These are phyloP conservation scores for Pristionchus mayeri DNA, from an alignment of 2,888 invertebrate genomes.

Conservation along the genomic window DNA sequence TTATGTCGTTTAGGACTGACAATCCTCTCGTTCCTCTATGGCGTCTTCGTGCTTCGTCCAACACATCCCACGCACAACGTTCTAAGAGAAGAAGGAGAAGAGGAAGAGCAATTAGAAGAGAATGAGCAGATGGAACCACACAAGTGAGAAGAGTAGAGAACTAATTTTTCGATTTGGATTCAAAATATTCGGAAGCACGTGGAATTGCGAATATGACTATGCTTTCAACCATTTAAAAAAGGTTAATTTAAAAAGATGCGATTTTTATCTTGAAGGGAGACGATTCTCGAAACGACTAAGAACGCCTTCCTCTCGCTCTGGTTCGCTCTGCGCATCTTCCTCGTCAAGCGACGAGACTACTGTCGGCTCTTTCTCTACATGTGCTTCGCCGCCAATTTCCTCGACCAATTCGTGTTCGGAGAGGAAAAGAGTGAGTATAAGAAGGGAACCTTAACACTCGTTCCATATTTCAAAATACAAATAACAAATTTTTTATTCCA, in stretches of 20 bases:
- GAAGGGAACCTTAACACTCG: too few relatives aligned
- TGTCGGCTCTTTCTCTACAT: constrained; percentile 64
- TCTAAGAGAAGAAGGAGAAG: constrained; percentile 1
- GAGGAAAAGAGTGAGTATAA: constrained; percentile 67
- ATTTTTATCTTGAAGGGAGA: background rate
- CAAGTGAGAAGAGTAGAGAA: background rate
- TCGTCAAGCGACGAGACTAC: background rate
- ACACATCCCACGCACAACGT: constrained; percentile 8
- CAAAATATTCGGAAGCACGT: background rate
- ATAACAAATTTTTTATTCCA: too few relatives aligned
- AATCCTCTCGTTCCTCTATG: background rate
- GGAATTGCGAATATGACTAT: too few relatives aligned
- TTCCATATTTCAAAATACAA: too few relatives aligned
- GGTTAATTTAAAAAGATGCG: too few relatives aligned
- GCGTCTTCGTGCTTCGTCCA: background rate
- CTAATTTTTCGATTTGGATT: background rate
- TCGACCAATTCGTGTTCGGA: constrained; percentile 72
- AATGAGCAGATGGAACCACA: background rate
- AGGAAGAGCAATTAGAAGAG: background rate
- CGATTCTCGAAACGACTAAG: constrained; percentile 52
- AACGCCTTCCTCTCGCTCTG: constrained; percentile 63
- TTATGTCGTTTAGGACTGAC: background rate
- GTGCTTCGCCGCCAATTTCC: constrained; percentile 69
- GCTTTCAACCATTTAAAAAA: too few relatives aligned
- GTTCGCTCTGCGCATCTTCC: constrained; percentile 46